Evolutionary conservation across 2,888 invertebrate species (phyloP).

Genomic region (Sesamia inferens): DNA sequence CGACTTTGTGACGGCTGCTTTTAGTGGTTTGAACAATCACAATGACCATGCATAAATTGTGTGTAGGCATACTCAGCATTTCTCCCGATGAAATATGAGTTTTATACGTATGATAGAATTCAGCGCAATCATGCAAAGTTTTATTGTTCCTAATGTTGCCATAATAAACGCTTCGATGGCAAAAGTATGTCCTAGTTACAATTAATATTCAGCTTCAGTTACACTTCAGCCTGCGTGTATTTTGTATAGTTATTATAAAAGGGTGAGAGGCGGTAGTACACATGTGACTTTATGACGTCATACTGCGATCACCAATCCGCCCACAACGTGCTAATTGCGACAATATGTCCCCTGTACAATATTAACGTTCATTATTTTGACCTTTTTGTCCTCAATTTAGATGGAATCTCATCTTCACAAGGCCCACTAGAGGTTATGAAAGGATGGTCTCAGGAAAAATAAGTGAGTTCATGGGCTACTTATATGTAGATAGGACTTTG

Average conservation of each 20-base stretch:
- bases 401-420: neutral
- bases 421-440: neutral
- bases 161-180: neutral
- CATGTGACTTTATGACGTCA: conserved; percentile 17
- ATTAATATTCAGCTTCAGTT: conserved; percentile 1
- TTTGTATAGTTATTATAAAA: conserved; percentile 11
- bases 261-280: conserved; percentile 1
- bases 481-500: neutral
- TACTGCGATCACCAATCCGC: conserved; percentile 21
- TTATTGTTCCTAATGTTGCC: neutral
- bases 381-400: conserved; percentile 9
- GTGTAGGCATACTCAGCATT: conserved; percentile 19
- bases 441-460: neutral
- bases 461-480: neutral
- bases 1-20: conserved; percentile 56
- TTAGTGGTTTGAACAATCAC: conserved; percentile 57
- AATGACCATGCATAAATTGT: conserved; percentile 53
- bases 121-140: neutral
- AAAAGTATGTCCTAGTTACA: neutral
- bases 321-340: conserved; percentile 34
- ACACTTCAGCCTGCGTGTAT: neutral
- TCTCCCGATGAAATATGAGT: conserved; percentile 26
- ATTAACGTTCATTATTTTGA: conserved; percentile 30
- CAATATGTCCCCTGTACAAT: conserved; percentile 23
- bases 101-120: conserved; percentile 6